Percentiles rank a stretch among this genome's conserved stretches.
phyloP scores from a whole-genome alignment of 2,797 vertebrate species.

The Pampus argenteus region DNA sequence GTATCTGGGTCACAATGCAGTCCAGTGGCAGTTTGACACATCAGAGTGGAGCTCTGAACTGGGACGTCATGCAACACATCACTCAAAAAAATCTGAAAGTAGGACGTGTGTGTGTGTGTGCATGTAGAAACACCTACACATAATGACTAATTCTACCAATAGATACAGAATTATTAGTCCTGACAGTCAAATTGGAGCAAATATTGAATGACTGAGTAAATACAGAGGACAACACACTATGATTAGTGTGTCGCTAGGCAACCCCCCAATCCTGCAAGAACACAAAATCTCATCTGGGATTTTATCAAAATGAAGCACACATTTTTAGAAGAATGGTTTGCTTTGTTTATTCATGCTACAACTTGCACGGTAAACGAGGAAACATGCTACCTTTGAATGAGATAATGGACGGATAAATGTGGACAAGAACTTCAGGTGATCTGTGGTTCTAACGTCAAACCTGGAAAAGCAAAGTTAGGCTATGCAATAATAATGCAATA shows the following conservation, averaged over 20 bases:
- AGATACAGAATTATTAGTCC: slow-evolving; percentile 7
- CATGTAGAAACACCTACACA: not conserved
- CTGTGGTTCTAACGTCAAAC: not conserved
- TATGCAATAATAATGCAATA: not conserved
- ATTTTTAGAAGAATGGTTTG: not conserved
- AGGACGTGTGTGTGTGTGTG: not conserved
- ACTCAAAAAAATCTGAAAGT: slow-evolving; percentile 4
- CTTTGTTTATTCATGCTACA: not conserved
- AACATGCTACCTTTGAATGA: not conserved
- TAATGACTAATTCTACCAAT: not conserved
- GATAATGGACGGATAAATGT: not conserved
- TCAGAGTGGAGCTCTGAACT: slow-evolving; percentile 18
- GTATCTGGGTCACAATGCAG: slow-evolving; percentile 62
- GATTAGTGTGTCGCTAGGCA: slow-evolving; percentile 30
- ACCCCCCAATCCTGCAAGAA: slow-evolving; percentile 4
- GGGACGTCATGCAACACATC: slow-evolving; percentile 9
- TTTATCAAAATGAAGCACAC: not conserved
- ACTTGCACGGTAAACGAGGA: not conserved
- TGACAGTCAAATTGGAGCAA: slow-evolving; percentile 13
- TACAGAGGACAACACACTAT: not conserved
- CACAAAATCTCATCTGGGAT: slow-evolving; percentile 13
- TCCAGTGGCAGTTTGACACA: slow-evolving; percentile 35
- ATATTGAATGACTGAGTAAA: slow-evolving; percentile 20
- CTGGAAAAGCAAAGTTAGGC: not conserved
- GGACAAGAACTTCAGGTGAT: not conserved